Evolutionary conservation across 1,140 invertebrate species (phyloP), one percentile per base, ranked within the genome.

Genomic region (Heliothis virescens): DNA sequence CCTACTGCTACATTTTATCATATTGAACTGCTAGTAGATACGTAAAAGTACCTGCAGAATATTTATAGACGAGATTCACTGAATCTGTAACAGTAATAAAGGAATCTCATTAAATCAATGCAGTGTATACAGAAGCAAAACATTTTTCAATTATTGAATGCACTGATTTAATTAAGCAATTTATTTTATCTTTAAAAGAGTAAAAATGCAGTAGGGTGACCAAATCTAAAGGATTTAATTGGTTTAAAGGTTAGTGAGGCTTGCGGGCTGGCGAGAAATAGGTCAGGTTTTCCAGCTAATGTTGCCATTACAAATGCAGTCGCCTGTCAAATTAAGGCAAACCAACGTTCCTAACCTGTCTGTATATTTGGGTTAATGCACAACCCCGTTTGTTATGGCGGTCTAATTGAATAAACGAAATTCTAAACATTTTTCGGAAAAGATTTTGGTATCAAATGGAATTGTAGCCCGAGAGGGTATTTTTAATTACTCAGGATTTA

Each of bases 261-360:
- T 41, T 41, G 5, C 34, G 5, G 34, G 18, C 21, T 71, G 67
- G 15, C 21, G 48, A 71, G 48, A 29, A 71, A 52, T 71, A 71
- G 48, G 67, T 53, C 67, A 71, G 18, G 3, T 71, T 29, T 71
- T 53, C 12, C n/a, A 71, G 67, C 47, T 71, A 52, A 71, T 52
- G 67, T 71, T 71, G 10, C 63, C 63, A 48, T 71, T 71, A 53
- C 48, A 52, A 71, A 71, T 71, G 67, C 67, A 71, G 18, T 71
- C 48, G 13, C 67, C 48, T 71, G 67, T 71, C 67, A 71, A 71
- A 71, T 71, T 71, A 53, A 53, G 21, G 67, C 48, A 29, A 71
- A 71, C 47, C 18, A 71, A 71, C 48, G 21, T 26, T 71, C 21
- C 48, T 26, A 12, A 12, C 13, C 48, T 67, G 48, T 71, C 48